Base-by-base conservation (phyloP, 1,140 invertebrate species). In the Homarus americanus region DNA sequence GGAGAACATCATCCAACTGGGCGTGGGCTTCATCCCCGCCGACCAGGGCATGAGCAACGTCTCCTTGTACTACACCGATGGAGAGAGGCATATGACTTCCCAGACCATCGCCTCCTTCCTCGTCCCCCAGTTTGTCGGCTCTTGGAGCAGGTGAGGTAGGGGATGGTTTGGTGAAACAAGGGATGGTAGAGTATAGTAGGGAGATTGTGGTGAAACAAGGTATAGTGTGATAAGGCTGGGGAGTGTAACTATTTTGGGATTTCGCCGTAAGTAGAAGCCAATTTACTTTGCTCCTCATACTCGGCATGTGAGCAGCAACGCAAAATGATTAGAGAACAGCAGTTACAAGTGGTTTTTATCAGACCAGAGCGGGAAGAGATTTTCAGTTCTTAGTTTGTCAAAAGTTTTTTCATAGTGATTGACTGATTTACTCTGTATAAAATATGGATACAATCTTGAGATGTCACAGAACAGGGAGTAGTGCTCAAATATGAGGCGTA, bases 31-130 rank as follows among this genome's bases (percentile, higher is more conserved):
- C 44, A 80, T 40, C 91, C 93, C 49, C 36, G 91, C 66, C 36
- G 92, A 90, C 9, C 83, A 58, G 15, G 92, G 93, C 4, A 72
- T 58, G 15, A 93, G 91, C 40, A 95, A 95, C 82, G 93, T 95
- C 63, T 94, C 94, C 17, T 91, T 95, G 28, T 93, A 94, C 49
- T 95, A 95, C 91, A 94, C 94, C 0, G 94, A 95, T 91, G 93
- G 94, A 17, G 93, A 93, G 75, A 91, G 91, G 49, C 93, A 94
- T 49, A 91, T 94, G 75, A 90, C 93, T 0, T 93, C 93, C 0
- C 95, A 97, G 92, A 96, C 96, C 88, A 95, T 98, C 32, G 97
- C 96, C 3, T 97, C 96, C 69, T 98, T 98, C 94, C 95, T 96
- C 0, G 96, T 98, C 7, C 96, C 97, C 0, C 96, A 96, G 38